Conservation (phyloP, 2,113 vertebrate genomes). For the Pantherophis guttatus region DNA sequence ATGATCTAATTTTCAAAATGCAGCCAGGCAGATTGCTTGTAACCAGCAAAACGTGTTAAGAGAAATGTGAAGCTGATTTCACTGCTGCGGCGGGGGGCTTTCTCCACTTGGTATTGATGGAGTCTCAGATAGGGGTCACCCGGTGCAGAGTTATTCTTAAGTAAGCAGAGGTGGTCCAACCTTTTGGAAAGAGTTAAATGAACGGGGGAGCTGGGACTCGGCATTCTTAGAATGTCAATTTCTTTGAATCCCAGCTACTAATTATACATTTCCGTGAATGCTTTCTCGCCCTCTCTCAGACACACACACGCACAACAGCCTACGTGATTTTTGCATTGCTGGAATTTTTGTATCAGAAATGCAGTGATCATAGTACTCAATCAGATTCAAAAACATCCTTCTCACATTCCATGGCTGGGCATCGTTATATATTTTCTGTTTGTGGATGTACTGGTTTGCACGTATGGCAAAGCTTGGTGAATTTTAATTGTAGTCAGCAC, state of each 20-base stretch:
- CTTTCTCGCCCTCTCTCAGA: not conserved
- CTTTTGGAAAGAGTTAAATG: slow-evolving; percentile 22
- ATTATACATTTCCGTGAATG: not conserved
- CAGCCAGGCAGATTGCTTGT: slow-evolving; percentile 33
- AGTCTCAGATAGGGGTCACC: accelerated
- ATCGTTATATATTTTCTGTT: slow-evolving; percentile 9
- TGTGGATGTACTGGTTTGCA: slow-evolving; percentile 36
- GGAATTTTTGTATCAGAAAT: slow-evolving; percentile 11
- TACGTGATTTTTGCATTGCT: slow-evolving; percentile 3
- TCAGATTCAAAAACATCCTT: slow-evolving; percentile 31
- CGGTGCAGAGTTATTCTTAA: not conserved
- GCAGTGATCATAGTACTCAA: slow-evolving; percentile 6
- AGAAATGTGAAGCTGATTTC: slow-evolving; percentile 46
- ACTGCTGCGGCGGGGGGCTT: slow-evolving; percentile 12
- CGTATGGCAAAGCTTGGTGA: slow-evolving; percentile 45
- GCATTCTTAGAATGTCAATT: not conserved
- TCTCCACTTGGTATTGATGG: slow-evolving; percentile 31
- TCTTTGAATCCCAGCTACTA: slow-evolving; percentile 4
- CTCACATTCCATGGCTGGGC: not conserved
- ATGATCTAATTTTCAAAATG: slow-evolving; percentile 20
- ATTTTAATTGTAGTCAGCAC: slow-evolving; percentile 55
- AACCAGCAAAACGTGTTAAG: slow-evolving; percentile 33
- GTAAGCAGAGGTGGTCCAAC: slow-evolving; percentile 8
- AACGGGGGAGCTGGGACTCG: not conserved
- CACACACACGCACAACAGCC: not conserved